These are phyloP conservation scores for Orthosia incerta DNA, from an alignment of 2,888 invertebrate genomes.

Conservation along the genomic window DNA sequence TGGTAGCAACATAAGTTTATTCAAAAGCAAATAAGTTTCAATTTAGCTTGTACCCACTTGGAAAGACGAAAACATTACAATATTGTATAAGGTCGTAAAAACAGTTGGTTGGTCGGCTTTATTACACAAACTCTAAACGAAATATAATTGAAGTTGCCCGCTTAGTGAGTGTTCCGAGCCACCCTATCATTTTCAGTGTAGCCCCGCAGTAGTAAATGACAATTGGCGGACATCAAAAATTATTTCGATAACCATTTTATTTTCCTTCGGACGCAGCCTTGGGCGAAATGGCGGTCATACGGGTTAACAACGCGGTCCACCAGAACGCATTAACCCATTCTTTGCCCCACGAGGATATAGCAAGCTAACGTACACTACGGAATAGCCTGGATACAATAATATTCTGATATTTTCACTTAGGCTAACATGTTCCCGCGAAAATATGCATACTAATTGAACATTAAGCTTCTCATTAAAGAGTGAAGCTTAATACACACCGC, in stretches of 20 bases:
- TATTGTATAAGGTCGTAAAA: slow-evolving; percentile 55
- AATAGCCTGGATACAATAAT: slow-evolving; percentile 62
- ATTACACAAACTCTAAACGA: slow-evolving; percentile 62
- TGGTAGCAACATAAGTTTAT: slow-evolving; percentile 13
- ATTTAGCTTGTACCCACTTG: slow-evolving; percentile 14
- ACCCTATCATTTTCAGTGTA: slow-evolving; percentile 65
- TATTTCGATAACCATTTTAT: slow-evolving; percentile 82
- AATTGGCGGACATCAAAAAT: slow-evolving; percentile 79
- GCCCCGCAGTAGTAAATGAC: slow-evolving; percentile 70
- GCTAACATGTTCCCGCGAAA: slow-evolving; percentile 52
- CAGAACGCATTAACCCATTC: slow-evolving; percentile 82
- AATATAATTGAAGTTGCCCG: slow-evolving; percentile 65
- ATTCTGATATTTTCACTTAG: slow-evolving; percentile 57
- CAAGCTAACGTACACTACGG: slow-evolving; percentile 66
- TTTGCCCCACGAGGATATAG: slow-evolving; percentile 74
- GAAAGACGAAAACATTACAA: slow-evolving; percentile 35
- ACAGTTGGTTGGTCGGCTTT: slow-evolving; percentile 54
- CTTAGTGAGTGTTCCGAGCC: slow-evolving; percentile 60
- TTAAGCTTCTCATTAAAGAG: slow-evolving; percentile 57
- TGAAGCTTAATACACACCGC: slow-evolving; percentile 45
- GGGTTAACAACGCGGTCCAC: slow-evolving; percentile 78
- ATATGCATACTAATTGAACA: slow-evolving; percentile 60
- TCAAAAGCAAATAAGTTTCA: slow-evolving; percentile 21
- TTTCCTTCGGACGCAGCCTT: slow-evolving; percentile 74
- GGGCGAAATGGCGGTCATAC: slow-evolving; percentile 77